phyloP scores from a whole-genome alignment of 2,888 invertebrate species.

The Polyploca ridens region DNA sequence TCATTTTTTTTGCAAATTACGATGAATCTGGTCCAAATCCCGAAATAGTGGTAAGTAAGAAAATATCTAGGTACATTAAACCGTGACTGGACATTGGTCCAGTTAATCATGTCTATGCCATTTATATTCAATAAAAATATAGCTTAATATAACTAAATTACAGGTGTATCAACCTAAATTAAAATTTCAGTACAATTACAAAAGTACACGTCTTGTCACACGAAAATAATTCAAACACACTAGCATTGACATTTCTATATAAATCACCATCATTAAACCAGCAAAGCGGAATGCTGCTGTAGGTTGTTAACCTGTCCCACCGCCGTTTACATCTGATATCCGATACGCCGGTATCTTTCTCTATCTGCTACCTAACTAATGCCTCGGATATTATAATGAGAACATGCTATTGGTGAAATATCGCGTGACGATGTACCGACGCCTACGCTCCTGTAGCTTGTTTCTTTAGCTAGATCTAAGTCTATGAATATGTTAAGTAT shows the following conservation, averaged over 20 bases:
- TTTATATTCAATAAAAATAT: too few relatives aligned
- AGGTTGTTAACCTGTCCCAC: slow-evolving; percentile 75
- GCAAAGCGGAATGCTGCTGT: slow-evolving; percentile 68
- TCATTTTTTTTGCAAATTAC: too few relatives aligned
- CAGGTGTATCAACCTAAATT: too few relatives aligned
- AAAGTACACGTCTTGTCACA: background rate
- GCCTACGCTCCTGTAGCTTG: slow-evolving; percentile 23
- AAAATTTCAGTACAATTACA: too few relatives aligned
- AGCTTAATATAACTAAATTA: too few relatives aligned
- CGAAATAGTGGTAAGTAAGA: too few relatives aligned
- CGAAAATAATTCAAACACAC: background rate
- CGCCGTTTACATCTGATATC: slow-evolving; percentile 75
- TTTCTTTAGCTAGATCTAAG: slow-evolving; percentile 1
- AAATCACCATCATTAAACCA: slow-evolving; percentile 63
- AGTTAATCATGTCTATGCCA: too few relatives aligned
- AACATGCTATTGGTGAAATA: slow-evolving; percentile 58
- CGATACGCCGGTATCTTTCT: slow-evolving; percentile 71
- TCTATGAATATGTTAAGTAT: background rate
- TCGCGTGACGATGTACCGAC: slow-evolving; percentile 33
- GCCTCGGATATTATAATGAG: slow-evolving; percentile 67
- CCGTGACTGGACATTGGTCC: too few relatives aligned
- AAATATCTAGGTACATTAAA: too few relatives aligned
- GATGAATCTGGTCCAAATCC: too few relatives aligned
- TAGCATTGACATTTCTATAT: slow-evolving; percentile 54
- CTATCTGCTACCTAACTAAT: slow-evolving; percentile 69